phyloP scores from a whole-genome alignment of 2,888 invertebrate genomes.

The Thecocarcelia acutangulata region DNA sequence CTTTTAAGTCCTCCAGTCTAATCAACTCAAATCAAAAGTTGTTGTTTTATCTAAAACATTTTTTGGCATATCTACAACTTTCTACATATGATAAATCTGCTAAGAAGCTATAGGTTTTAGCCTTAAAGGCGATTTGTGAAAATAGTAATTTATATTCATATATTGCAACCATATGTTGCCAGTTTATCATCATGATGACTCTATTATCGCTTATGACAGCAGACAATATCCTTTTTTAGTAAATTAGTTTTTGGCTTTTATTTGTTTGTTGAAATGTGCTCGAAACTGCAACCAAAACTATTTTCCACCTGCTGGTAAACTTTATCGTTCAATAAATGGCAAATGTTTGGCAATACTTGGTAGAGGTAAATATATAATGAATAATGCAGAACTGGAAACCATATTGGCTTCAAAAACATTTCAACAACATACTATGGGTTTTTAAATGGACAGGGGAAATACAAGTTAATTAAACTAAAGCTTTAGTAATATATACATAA shows the following conservation, averaged over 20 bases:
- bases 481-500: too few relatives aligned
- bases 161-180: slow-evolving; percentile 26
- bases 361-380: too few relatives aligned
- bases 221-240: slow-evolving; percentile 21
- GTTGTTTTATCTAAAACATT: neutral
- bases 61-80: neutral
- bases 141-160: slow-evolving; percentile 61
- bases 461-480: too few relatives aligned
- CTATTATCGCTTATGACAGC: slow-evolving; percentile 29
- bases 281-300: too few relatives aligned
- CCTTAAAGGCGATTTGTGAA: slow-evolving; percentile 2
- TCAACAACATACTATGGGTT: too few relatives aligned
- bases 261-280: neutral
- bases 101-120: neutral
- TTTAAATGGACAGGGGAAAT: too few relatives aligned
- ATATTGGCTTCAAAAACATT: too few relatives aligned
- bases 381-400: too few relatives aligned
- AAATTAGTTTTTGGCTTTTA: neutral
- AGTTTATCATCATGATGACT: slow-evolving; percentile 42
- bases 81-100: neutral
- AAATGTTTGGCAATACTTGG: too few relatives aligned
- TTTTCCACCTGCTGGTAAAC: too few relatives aligned
- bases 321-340: too few relatives aligned
- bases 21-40: neutral
- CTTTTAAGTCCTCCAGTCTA: neutral